A percentile compares a stretch with the other conserved stretches of the same genome.
These are phyloP conservation scores for Alauda arvensis DNA, from an alignment of 2,797 vertebrate genomes.

Conservation along the genomic window DNA sequence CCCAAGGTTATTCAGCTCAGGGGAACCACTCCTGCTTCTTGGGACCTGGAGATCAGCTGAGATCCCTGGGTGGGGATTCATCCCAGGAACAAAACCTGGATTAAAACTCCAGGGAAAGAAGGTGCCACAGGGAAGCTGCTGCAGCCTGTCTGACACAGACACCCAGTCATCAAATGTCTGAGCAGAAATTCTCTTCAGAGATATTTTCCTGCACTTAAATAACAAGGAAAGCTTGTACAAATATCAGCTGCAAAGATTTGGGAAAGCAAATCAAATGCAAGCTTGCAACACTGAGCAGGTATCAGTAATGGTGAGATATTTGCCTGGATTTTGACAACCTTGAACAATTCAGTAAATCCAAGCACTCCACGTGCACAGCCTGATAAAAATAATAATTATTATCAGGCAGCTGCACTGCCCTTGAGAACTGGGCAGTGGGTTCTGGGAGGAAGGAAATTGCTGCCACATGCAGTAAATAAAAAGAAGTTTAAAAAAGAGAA, in stretches of 20 bases:
- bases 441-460: constrained; percentile 57
- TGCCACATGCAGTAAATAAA: constrained; percentile 60
- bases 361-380: neutral
- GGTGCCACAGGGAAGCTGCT: neutral
- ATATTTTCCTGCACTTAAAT: neutral
- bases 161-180: neutral
- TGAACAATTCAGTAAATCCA: constrained; percentile 13
- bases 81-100: neutral
- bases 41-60: neutral
- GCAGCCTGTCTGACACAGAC: neutral
- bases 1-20: neutral
- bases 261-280: neutral
- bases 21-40: neutral
- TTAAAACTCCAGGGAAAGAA: neutral
- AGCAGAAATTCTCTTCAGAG: neutral
- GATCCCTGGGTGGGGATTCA: neutral
- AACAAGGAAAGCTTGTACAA: neutral
- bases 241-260: neutral
- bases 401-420: constrained; percentile 6
- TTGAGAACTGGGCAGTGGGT: constrained; percentile 19
- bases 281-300: neutral
- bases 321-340: neutral
- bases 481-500: constrained; percentile 3
- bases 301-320: neutral
- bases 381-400: neutral